A percentile compares a stretch with the other conserved stretches of the same genome.
These are phyloP conservation scores for Lepeophtheirus nordmannii DNA, from an alignment of 2,888 invertebrate genomes.

Conservation along the genomic window DNA sequence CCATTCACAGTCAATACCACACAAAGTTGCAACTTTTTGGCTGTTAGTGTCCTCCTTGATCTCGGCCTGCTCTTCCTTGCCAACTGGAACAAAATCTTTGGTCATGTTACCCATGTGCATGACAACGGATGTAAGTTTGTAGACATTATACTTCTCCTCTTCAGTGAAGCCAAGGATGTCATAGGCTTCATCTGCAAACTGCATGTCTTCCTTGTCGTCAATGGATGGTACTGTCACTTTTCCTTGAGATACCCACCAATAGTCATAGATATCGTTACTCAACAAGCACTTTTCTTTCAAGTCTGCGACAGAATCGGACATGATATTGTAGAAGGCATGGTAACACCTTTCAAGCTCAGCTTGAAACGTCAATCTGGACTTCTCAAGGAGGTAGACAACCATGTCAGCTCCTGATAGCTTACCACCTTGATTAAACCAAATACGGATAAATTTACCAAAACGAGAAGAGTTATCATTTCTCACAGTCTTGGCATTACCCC, in stretches of 20 bases:
- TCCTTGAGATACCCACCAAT: conserved; percentile 81
- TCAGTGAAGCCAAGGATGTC: conserved; percentile 43
- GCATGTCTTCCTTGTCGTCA: conserved; percentile 26
- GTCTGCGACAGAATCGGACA: conserved; percentile 73
- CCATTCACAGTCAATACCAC: conserved; percentile 71
- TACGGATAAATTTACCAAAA: conserved; percentile 99
- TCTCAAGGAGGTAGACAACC: conserved; percentile 98
- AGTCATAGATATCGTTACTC: conserved; percentile 61
- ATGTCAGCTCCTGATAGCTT: conserved; percentile 99
- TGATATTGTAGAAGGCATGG: conserved; percentile 99
- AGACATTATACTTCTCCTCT: conserved; percentile 40
- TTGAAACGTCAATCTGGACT: conserved; percentile 99
- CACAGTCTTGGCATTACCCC: conserved; percentile 98
- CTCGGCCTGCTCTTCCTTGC: conserved; percentile 49
- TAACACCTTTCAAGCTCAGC: conserved; percentile 94
- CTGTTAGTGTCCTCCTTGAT: conserved; percentile 34
- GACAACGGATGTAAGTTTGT: conserved; percentile 91
- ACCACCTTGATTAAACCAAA: conserved; percentile 96
- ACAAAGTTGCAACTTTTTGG: conserved; percentile 58
- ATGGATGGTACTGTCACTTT: conserved; percentile 62
- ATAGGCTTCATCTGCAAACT: conserved; percentile 40
- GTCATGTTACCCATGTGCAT: conserved; percentile 93
- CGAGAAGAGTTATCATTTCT: conserved; percentile 99
- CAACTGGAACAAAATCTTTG: conserved; percentile 88
- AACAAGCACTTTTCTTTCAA: conserved; percentile 56